These are phyloP conservation scores for Rhynchotus rufescens DNA, from an alignment of 2,797 vertebrate species.

Conservation along the genomic window DNA sequence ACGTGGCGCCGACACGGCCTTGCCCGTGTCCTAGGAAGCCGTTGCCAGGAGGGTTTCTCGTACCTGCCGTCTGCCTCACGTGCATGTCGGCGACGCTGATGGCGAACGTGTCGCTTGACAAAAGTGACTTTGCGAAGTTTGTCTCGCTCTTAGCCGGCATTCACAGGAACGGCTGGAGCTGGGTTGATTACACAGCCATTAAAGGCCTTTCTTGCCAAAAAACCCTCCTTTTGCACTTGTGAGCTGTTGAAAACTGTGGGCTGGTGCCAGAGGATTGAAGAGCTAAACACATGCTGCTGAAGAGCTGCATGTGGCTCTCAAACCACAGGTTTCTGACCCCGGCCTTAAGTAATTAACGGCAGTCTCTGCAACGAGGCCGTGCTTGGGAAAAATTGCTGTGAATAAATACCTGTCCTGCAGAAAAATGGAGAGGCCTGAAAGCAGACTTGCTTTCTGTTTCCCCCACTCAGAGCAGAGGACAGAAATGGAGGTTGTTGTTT, in stretches of 20 bases:
- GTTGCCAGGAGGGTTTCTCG: slow-evolving; percentile 2
- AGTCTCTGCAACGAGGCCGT: slow-evolving; percentile 7
- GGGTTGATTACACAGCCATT: slow-evolving; percentile 60
- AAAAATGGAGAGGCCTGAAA: slow-evolving; percentile 3
- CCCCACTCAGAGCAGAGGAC: neutral
- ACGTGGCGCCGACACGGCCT: too few species aligned
- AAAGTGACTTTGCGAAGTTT: slow-evolving; percentile 39
- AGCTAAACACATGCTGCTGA: slow-evolving; percentile 53
- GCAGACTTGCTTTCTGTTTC: neutral
- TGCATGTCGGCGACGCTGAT: neutral
- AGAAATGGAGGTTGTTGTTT: slow-evolving; percentile 20
- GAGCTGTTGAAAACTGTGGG: slow-evolving; percentile 56
- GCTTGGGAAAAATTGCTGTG: neutral
- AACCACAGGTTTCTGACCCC: slow-evolving; percentile 49
- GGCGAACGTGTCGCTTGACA: slow-evolving; percentile 10
- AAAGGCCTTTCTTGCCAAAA: slow-evolving; percentile 39
- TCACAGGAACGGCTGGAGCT: slow-evolving; percentile 39
- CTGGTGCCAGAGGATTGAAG: slow-evolving; percentile 63
- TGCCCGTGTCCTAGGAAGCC: neutral
- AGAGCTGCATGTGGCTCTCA: slow-evolving; percentile 54
- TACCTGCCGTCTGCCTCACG: neutral
- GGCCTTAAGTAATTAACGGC: slow-evolving; percentile 61
- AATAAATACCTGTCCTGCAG: slow-evolving; percentile 14
- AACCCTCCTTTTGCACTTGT: neutral
- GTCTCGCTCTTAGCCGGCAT: slow-evolving; percentile 35